Percentiles rank a stretch among this genome's conserved stretches.
These are phyloP conservation scores for Drosophila tristis DNA, from an alignment of 1,140 invertebrate species.

Conservation along the genomic window DNA sequence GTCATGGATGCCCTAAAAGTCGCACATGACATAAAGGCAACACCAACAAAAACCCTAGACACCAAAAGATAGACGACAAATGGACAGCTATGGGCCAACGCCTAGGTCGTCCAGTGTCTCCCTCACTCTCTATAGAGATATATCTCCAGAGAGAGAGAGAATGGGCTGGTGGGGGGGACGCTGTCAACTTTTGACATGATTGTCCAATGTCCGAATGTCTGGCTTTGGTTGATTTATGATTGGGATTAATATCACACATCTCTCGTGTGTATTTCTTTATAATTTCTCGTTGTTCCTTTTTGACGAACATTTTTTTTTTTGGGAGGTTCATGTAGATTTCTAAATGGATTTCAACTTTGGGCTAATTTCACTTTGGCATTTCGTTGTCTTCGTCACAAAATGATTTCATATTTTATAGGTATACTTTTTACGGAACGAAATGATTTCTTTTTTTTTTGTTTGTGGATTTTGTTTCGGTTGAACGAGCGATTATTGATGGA, in stretches of 20 bases:
- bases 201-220: constrained; percentile 25
- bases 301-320: constrained; percentile 37
- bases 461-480: constrained; percentile 14
- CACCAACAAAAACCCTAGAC: constrained; percentile 16
- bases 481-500: constrained; percentile 40
- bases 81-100: constrained; percentile 50
- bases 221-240: constrained; percentile 62
- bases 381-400: constrained; percentile 44
- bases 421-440: constrained; percentile 28
- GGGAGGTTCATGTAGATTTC: constrained; percentile 64
- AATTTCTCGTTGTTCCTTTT: constrained; percentile 32
- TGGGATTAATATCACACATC: constrained; percentile 67
- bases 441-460: constrained; percentile 6
- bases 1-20: constrained; percentile 47
- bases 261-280: constrained; percentile 35
- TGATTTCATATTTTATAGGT: constrained; percentile 56
- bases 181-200: constrained; percentile 60
- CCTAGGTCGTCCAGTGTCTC: constrained; percentile 18
- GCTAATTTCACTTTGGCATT: constrained; percentile 74
- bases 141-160: neutral
- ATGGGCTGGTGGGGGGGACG: constrained; percentile 9
- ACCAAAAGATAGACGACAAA: constrained; percentile 50
- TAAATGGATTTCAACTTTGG: constrained; percentile 77
- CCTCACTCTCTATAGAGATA: constrained; percentile 10
- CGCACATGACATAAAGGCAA: constrained; percentile 49